phyloP scores from a whole-genome alignment of 2,113 vertebrate genomes.

The Ancistrus triradiatus region DNA sequence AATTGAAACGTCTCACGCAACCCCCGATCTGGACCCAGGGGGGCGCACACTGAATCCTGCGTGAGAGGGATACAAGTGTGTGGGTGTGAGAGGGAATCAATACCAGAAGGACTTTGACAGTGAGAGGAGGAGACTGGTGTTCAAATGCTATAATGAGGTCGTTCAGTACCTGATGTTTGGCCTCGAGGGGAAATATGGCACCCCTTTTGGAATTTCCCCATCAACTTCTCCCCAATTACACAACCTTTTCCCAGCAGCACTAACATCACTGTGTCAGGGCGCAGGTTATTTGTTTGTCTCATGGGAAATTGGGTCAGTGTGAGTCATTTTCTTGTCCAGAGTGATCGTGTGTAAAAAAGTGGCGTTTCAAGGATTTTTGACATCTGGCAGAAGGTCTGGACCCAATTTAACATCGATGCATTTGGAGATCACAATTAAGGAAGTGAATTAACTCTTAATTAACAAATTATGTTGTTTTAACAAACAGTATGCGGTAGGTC shows the following conservation, averaged over 20 bases:
- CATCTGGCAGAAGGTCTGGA: conserved; percentile 8
- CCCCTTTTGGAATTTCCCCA: not conserved
- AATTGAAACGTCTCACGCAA: conserved; percentile 83
- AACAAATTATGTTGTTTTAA: no score
- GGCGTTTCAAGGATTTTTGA: conserved; percentile 4
- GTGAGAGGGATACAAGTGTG: not conserved
- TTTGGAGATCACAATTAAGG: no score
- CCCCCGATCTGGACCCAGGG: conserved; percentile 72
- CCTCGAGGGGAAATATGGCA: conserved; percentile 9
- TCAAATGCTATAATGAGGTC: conserved; percentile 9
- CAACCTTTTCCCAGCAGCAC: not conserved
- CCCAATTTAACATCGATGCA: not conserved
- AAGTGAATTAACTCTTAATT: no score
- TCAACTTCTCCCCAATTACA: no score
- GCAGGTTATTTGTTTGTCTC: not conserved
- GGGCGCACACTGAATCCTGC: conserved; percentile 39
- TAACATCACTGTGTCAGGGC: not conserved
- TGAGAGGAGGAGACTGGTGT: not conserved
- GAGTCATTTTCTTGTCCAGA: conserved; percentile 14
- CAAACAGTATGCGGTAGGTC: no score
- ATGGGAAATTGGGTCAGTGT: not conserved
- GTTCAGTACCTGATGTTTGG: conserved; percentile 15
- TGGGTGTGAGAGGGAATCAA: conserved; percentile 4
- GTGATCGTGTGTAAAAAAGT: not conserved
- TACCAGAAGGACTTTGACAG: not conserved